These are phyloP conservation scores for Lepisosteus oculatus DNA, from an alignment of 2,113 vertebrate genomes.

Conservation along the genomic window DNA sequence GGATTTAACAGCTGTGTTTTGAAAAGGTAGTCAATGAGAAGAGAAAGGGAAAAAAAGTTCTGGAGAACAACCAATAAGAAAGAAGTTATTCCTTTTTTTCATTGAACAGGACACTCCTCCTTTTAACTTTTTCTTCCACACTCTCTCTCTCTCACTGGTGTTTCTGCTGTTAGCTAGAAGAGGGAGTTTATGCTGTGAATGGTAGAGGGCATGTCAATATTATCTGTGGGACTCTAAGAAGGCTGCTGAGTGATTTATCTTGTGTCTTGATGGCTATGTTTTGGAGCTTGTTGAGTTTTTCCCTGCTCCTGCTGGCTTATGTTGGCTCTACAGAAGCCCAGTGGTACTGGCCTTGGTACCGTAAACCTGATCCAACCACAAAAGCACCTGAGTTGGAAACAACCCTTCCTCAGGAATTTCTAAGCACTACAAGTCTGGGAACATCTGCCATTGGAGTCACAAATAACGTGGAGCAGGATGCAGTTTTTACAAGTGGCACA, in stretches of 20 bases:
- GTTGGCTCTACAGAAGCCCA: conserved; percentile 43
- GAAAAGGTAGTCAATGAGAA: conserved; percentile 14
- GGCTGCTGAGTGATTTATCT: conserved; percentile 33
- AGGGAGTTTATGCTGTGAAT: conserved; percentile 38
- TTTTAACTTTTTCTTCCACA: conserved; percentile 47
- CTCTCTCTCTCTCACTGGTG: conserved; percentile 42
- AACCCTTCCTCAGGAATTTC: too few relatives aligned
- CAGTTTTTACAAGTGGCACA: conserved; percentile 10
- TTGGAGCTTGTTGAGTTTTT: conserved; percentile 41
- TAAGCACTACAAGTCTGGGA: neutral
- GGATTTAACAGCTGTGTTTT: too few relatives aligned
- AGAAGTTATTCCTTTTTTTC: conserved; percentile 32
- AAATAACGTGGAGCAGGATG: neutral
- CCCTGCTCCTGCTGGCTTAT: conserved; percentile 57
- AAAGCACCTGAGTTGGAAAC: neutral
- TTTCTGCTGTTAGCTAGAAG: conserved; percentile 40
- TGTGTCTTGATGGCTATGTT: conserved; percentile 47
- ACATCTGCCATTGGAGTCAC: neutral
- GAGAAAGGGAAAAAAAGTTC: conserved; percentile 37
- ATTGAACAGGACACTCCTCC: conserved; percentile 57
- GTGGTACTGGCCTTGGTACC: conserved; percentile 53
- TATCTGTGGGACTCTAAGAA: conserved; percentile 40
- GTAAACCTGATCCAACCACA: neutral
- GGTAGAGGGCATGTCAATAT: conserved; percentile 52
- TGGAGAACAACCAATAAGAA: conserved; percentile 54